phyloP scores from a whole-genome alignment of 2,797 vertebrate species.

The Florisuga fusca region DNA sequence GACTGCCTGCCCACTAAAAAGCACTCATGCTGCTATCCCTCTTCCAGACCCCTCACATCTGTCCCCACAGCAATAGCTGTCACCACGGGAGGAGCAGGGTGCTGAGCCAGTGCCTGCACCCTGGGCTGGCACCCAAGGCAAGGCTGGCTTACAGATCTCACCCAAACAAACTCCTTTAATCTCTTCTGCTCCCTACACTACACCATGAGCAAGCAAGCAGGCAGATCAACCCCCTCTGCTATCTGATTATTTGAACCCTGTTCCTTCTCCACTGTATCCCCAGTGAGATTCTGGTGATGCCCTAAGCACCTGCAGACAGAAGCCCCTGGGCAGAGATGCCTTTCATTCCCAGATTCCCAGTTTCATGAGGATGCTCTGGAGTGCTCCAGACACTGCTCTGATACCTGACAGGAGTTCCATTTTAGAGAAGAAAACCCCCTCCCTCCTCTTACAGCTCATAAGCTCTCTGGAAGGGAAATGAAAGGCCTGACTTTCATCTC shows the following conservation, averaged over 20 bases:
- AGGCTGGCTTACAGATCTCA: neutral
- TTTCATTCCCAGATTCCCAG: constrained; percentile 12
- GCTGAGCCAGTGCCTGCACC: constrained; percentile 35
- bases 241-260: neutral
- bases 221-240: neutral
- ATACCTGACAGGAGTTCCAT: neutral
- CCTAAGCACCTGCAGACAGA: neutral
- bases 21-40: neutral
- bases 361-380: neutral
- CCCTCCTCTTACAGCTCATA: neutral
- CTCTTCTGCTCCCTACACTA: neutral
- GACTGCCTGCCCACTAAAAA: neutral
- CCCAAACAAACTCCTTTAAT: neutral
- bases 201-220: neutral
- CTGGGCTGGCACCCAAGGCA: constrained; percentile 30
- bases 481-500: constrained; percentile 57
- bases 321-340: neutral
- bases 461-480: constrained; percentile 1
- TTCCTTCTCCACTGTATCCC: neutral
- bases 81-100: neutral
- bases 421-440: neutral
- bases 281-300: neutral
- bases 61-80: constrained; percentile 27
- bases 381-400: neutral
- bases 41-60: constrained; percentile 6